phyloP scores from a whole-genome alignment of 2,113 vertebrate genomes.

The Kobus ellipsiprymnus region DNA sequence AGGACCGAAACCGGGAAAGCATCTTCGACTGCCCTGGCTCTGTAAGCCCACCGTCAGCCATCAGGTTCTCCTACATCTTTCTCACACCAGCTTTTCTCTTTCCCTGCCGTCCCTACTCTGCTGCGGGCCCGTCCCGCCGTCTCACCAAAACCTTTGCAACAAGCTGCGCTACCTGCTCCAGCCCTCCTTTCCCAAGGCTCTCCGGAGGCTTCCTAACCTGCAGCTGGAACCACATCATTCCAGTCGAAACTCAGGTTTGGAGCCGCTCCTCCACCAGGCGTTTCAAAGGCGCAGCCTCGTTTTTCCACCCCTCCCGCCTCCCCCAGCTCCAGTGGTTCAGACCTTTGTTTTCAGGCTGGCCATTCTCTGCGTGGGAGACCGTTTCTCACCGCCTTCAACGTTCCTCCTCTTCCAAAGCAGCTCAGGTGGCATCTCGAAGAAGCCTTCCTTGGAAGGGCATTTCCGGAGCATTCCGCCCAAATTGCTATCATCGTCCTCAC shows the following conservation, averaged over 20 bases:
- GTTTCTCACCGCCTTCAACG: neutral
- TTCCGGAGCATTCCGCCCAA: neutral
- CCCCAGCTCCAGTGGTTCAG: accelerated
- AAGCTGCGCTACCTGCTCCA: neutral
- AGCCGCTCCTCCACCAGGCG: neutral
- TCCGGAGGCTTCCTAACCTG: neutral
- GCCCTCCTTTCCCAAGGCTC: neutral
- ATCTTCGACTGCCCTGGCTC: neutral
- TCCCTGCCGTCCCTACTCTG: neutral
- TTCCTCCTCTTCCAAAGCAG: neutral
- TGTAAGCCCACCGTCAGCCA: too few relatives aligned
- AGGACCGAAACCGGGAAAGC: neutral
- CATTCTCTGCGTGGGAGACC: neutral
- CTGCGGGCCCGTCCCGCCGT: too few relatives aligned
- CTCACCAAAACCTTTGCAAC: neutral
- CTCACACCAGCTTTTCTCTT: neutral
- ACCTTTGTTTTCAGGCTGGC: neutral
- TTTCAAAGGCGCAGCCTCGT: neutral
- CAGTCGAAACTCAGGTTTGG: neutral
- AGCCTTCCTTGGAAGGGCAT: neutral
- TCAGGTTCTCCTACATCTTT: neutral
- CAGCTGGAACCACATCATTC: neutral
- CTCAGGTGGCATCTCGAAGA: neutral
- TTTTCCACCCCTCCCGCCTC: neutral
- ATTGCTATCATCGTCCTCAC: neutral